These are phyloP conservation scores for Varecia variegata DNA, from an alignment of 2,797 vertebrate species.

Conservation along the genomic window DNA sequence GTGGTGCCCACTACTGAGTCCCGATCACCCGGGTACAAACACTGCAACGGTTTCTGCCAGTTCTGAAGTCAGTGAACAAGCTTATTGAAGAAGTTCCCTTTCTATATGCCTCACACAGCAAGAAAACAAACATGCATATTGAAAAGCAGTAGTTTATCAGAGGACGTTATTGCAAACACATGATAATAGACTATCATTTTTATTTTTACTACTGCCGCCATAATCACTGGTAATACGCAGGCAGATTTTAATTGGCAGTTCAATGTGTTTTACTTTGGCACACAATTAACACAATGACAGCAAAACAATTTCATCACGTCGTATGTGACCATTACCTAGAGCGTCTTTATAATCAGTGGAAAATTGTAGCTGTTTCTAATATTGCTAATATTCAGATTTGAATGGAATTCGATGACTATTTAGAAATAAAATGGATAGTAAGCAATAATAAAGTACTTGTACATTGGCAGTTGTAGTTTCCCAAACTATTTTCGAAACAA, in stretches of 20 bases:
- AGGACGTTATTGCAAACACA: neutral
- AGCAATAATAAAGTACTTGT: neutral
- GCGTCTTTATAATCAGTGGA: neutral
- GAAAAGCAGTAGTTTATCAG: neutral
- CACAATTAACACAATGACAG: neutral
- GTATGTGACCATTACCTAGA: neutral
- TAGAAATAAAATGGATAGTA: neutral
- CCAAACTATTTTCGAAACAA: neutral
- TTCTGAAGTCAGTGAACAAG: neutral
- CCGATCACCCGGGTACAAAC: neutral
- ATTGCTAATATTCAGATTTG: neutral
- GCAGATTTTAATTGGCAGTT: neutral
- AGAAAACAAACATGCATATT: neutral
- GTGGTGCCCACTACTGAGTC: neutral
- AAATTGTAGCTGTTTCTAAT: neutral
- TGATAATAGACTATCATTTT: neutral
- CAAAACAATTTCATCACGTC: neutral
- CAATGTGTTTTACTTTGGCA: neutral
- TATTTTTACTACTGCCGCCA: neutral
- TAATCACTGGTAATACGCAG: neutral
- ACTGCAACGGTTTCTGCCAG: neutral
- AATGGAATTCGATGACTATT: neutral
- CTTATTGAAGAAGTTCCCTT: neutral
- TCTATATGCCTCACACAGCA: neutral
- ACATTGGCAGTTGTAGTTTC: neutral